Percentiles rank a stretch among this genome's conserved stretches.
phyloP scores from a whole-genome alignment of 2,888 invertebrate genomes.

The Liopterus haemorrhoidalis region DNA sequence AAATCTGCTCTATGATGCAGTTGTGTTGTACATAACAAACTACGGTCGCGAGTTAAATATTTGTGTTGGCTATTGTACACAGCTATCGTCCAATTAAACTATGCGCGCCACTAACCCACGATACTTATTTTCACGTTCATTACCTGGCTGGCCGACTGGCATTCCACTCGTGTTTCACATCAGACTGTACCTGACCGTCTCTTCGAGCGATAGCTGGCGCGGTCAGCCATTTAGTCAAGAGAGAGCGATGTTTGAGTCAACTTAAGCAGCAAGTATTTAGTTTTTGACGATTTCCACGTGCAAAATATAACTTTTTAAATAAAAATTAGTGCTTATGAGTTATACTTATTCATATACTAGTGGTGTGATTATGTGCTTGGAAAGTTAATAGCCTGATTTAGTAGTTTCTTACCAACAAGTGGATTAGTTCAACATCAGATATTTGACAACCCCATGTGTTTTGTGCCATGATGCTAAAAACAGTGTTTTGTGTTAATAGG shows the following conservation, averaged over 20 bases:
- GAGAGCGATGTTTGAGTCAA: conserved; percentile 21
- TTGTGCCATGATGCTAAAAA: too few relatives aligned
- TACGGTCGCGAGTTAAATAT: conserved; percentile 31
- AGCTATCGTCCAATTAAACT: conserved; percentile 35
- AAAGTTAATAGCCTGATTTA: too few relatives aligned
- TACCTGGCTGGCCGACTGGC: conserved; percentile 38
- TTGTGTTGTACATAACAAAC: conserved; percentile 20
- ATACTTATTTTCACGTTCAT: conserved; percentile 12
- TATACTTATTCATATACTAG: too few relatives aligned
- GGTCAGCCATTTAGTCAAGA: conserved; percentile 20
- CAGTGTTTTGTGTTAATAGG: too few relatives aligned
- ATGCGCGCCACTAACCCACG: conserved; percentile 26
- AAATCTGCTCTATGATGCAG: conserved; percentile 24
- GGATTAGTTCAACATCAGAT: too few relatives aligned
- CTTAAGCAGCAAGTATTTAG: neutral
- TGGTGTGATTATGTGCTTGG: too few relatives aligned
- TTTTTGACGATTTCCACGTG: too few relatives aligned
- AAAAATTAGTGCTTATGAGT: too few relatives aligned
- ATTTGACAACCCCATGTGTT: too few relatives aligned
- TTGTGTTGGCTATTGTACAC: conserved; percentile 38
- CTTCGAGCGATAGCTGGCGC: conserved; percentile 19
- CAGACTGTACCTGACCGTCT: conserved; percentile 46
- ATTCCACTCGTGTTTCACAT: conserved; percentile 46
- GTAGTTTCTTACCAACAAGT: too few relatives aligned
- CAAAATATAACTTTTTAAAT: too few relatives aligned